A percentile compares a stretch with the other conserved stretches of the same genome.
phyloP scores from a whole-genome alignment of 2,797 vertebrate genomes.

The Myotis vivesi region DNA sequence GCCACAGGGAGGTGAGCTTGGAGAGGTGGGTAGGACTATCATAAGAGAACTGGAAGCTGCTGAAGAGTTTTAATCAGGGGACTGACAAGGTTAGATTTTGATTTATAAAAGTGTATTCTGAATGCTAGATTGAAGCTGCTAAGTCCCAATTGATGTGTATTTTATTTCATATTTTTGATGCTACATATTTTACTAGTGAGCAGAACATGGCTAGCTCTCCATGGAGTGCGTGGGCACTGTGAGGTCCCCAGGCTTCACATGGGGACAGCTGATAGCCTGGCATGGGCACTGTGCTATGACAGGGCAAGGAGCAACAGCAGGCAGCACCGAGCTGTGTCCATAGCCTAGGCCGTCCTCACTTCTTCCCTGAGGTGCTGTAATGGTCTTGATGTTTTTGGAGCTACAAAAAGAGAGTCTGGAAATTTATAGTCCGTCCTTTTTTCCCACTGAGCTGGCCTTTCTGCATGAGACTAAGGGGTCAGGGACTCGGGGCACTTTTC shows the following conservation, averaged over 20 bases:
- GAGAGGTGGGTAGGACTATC: not conserved
- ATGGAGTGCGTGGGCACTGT: conserved; percentile 55
- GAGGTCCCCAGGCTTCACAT: conserved; percentile 67
- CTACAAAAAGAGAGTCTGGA: not conserved
- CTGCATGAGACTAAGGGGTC: not conserved
- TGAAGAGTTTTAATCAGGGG: not conserved
- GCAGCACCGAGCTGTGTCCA: not conserved
- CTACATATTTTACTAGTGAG: not conserved
- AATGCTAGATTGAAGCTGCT: not conserved
- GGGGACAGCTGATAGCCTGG: conserved; percentile 33
- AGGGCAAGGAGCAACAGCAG: conserved; percentile 28
- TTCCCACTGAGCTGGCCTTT: not conserved
- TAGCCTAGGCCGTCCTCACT: not conserved
- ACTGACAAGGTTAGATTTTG: not conserved
- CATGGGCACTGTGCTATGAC: not conserved
- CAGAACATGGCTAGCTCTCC: conserved; percentile 35
- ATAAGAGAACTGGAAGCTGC: not conserved
- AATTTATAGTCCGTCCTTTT: not conserved
- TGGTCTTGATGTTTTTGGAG: not conserved
- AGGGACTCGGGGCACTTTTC: not conserved
- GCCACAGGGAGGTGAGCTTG: not conserved
- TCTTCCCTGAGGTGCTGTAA: not conserved
- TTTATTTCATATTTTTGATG: not conserved
- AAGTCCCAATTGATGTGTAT: not conserved
- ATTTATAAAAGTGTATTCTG: not conserved